Conservation (phyloP, 2,888 invertebrate genomes). For the Lucinisca nassula region DNA sequence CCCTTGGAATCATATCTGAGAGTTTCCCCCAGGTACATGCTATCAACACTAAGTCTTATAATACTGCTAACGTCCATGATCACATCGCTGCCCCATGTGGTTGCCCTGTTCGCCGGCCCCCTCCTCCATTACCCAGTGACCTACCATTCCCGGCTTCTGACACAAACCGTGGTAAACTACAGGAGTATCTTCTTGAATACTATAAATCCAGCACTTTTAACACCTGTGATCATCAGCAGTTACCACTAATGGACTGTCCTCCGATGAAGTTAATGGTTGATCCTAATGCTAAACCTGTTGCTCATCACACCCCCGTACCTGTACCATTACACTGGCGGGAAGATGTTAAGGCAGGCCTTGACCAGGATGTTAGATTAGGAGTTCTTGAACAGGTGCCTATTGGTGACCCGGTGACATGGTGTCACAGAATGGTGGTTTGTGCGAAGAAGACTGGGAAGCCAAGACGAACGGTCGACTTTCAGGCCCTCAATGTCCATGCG, state of each 20-base stretch:
- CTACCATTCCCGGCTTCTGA: conserved; percentile 70
- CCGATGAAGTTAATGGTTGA: conserved; percentile 74
- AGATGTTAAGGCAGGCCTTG: conserved; percentile 73
- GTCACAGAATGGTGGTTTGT: conserved; percentile 71
- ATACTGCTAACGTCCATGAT: background rate
- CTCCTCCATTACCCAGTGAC: background rate
- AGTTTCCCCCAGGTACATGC: conserved; percentile 61
- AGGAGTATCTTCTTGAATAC: conserved; percentile 66
- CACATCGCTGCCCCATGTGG: conserved; percentile 19
- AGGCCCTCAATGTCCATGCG: conserved; percentile 71
- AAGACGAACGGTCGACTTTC: conserved; percentile 74
- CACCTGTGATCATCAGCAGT: conserved; percentile 74
- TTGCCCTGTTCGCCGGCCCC: conserved; percentile 33
- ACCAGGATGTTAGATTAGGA: conserved; percentile 72
- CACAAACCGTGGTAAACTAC: conserved; percentile 54
- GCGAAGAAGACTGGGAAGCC: conserved; percentile 72
- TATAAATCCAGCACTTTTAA: conserved; percentile 78
- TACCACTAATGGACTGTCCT: conserved; percentile 20
- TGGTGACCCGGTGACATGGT: conserved; percentile 75
- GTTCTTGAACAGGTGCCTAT: conserved; percentile 72
- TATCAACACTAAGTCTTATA: background rate
- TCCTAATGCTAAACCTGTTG: conserved; percentile 69
- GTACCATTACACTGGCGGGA: conserved; percentile 79
- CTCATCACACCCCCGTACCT: conserved; percentile 76
- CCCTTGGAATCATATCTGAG: conserved; percentile 69